These are phyloP conservation scores for Luscinia megarhynchos DNA, from an alignment of 2,797 vertebrate species.

Conservation along the genomic window DNA sequence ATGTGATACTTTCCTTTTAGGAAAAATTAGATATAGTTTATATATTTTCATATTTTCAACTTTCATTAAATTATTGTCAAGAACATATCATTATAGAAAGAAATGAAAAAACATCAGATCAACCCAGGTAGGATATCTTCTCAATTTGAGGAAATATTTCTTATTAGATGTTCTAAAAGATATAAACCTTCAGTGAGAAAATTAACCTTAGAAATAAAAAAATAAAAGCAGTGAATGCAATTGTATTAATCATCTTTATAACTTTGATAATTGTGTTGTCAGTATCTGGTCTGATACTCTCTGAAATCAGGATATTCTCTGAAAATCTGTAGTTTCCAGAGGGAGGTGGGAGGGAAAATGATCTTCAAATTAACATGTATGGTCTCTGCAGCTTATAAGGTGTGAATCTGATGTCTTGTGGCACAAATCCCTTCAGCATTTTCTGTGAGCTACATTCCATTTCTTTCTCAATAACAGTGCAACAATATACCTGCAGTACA, in stretches of 20 bases:
- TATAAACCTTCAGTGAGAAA: constrained; percentile 14
- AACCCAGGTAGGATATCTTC: not conserved
- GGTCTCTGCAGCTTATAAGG: not conserved
- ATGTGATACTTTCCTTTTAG: not conserved
- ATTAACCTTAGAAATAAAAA: constrained; percentile 6
- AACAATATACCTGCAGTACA: not conserved
- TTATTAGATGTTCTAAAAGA: constrained; percentile 1
- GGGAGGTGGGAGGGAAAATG: not conserved
- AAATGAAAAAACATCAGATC: not conserved
- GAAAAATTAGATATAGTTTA: constrained; percentile 18
- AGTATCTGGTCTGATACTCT: not conserved
- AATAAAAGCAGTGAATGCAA: not conserved
- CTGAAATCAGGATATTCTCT: not conserved
- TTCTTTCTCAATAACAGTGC: not conserved
- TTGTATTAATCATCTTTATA: not conserved
- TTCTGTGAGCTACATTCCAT: not conserved
- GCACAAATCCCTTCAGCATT: not conserved
- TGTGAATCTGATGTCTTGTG: not conserved
- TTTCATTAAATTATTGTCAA: constrained; percentile 46
- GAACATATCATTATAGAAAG: not conserved
- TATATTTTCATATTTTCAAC: constrained; percentile 10
- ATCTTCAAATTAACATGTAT: not conserved
- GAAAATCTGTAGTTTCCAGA: not conserved
- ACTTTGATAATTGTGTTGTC: not conserved
- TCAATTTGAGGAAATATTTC: constrained; percentile 22